Evolutionary conservation across 2,113 vertebrate species (phyloP).

Genomic region (Caranx ignobilis): DNA sequence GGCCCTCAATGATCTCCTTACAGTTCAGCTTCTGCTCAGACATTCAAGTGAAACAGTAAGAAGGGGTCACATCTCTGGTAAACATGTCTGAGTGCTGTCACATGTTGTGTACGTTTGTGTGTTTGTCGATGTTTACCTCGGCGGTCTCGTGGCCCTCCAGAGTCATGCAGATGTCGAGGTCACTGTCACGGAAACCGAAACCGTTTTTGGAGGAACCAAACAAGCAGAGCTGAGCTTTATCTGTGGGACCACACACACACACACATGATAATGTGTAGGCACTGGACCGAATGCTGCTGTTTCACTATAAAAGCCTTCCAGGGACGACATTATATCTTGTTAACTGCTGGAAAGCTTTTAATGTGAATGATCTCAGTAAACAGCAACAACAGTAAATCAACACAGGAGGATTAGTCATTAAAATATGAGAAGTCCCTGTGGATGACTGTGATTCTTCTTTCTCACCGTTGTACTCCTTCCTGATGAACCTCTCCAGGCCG

Average conservation of each 20-base stretch:
- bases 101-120: background rate
- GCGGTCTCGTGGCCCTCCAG: constrained; percentile 97
- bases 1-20: constrained; percentile 98
- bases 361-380: background rate
- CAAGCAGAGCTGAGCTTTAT: constrained; percentile 95
- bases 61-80: background rate
- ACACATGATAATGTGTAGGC: background rate
- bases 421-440: background rate
- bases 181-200: constrained; percentile 98
- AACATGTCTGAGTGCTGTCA: background rate
- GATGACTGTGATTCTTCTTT: background rate
- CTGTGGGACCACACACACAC: constrained; percentile 73
- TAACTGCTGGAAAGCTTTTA: background rate
- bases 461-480: constrained; percentile 97
- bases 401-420: no score
- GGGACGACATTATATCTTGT: background rate
- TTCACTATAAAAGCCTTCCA: constrained; percentile 1
- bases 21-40: constrained; percentile 93
- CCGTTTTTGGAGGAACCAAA: constrained; percentile 99
- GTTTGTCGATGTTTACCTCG: constrained; percentile 85
- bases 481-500: constrained; percentile 95
- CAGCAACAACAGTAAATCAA: background rate
- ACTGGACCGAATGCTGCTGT: no score
- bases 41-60: background rate
- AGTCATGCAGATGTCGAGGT: constrained; percentile 99